Evolutionary conservation across 1,140 invertebrate species (phyloP), one percentile per base, ranked within the genome.

Genomic region (Doryteuthis pealeii): DNA sequence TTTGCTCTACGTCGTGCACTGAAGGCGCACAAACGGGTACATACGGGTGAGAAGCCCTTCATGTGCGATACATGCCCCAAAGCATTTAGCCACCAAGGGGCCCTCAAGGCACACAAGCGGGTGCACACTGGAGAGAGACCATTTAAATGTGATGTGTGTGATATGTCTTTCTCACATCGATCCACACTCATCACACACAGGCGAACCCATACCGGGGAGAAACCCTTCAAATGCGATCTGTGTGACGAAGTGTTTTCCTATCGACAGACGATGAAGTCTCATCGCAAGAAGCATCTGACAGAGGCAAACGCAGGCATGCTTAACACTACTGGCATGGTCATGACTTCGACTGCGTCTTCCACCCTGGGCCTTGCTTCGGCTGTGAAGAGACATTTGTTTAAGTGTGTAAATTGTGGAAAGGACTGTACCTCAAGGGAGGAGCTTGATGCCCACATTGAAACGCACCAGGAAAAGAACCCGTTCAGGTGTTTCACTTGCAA

Each of bases 1-100:
- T 99, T 99, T 90, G 97, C 95, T 45, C 97, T 99, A 85, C 89
- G 92, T 92, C 96, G 95, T 72, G 99, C 99, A 87, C 89, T 99
- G 22, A 96, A 31, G 96, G 74, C 49, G 32, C 80, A 78, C 28
- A 40, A 74, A 45, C 65, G 73, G 30, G 78, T 72, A 18, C 78
- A 80, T 69, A 77, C 70, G 0, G 76, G 77, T 14, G 80, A 79
- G 43, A 80, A 74, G 32, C 78, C 80, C 0, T 83, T 73, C 33
- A 45, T 33, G 32, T 79, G 77, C 72, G 90, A 92, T 1, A 92
- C 95, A 65, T 96, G 95, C 81, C 92, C 94, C 71, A 95, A 95
- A 83, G 91, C 91, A 30, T 92, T 95, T 73, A 94, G 93, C 78
- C 93, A 93, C 18, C 93, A 94, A 81, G 96, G 94, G 30, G 97